Evolutionary conservation across 2,888 invertebrate genomes (phyloP).

Genomic region (Thymelicus sylvestris): DNA sequence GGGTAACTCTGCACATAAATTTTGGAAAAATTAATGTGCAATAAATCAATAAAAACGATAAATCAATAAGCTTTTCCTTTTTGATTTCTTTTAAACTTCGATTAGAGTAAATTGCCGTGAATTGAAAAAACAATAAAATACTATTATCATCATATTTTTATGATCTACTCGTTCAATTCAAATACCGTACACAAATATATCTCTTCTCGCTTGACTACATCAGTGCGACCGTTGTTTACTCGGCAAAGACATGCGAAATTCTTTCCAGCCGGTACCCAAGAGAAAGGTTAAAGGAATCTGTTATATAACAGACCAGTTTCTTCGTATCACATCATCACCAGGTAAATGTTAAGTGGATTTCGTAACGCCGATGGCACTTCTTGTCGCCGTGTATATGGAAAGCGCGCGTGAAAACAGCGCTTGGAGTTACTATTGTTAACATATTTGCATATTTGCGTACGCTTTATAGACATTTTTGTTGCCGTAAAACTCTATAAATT

Average conservation of each 20-base stretch:
- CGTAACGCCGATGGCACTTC: constrained; percentile 27
- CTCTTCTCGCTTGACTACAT: neutral
- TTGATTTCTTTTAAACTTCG: too few species aligned
- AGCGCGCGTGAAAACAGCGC: constrained; percentile 2
- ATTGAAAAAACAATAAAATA: too few species aligned
- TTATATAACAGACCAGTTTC: constrained; percentile 38
- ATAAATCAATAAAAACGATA: too few species aligned
- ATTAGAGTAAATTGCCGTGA: too few species aligned
- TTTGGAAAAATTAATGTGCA: too few species aligned
- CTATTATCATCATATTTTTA: too few species aligned
- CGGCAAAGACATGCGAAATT: constrained; percentile 33
- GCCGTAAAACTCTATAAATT: too few species aligned
- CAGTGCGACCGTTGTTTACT: neutral
- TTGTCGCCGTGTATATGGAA: neutral
- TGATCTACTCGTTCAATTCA: too few species aligned
- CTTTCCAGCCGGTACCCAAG: constrained; percentile 37
- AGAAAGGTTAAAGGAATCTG: constrained; percentile 45
- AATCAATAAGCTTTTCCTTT: too few species aligned
- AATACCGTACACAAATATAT: neutral
- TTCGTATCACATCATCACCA: constrained; percentile 33
- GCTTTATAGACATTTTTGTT: neutral
- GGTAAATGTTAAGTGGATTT: constrained; percentile 36
- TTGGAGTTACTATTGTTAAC: neutral
- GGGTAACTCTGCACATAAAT: too few species aligned
- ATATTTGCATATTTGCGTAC: neutral